These are phyloP conservation scores for Ammospiza nelsoni DNA, from an alignment of 2,113 vertebrate genomes.

Conservation along the genomic window DNA sequence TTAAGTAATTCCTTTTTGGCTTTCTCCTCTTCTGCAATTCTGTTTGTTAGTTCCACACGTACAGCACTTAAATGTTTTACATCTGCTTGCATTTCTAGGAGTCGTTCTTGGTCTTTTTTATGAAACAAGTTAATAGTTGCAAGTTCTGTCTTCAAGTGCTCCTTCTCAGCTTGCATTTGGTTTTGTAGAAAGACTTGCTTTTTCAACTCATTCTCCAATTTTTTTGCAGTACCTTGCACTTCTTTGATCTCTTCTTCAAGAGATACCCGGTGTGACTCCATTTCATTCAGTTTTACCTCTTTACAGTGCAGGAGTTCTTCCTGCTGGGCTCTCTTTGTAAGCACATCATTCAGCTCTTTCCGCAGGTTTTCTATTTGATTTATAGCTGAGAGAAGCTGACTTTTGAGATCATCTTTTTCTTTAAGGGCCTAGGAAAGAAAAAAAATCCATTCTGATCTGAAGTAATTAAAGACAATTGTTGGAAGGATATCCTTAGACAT, in stretches of 20 bases:
- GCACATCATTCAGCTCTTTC: constrained; percentile 84
- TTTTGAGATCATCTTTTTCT: constrained; percentile 84
- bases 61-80: constrained; percentile 80
- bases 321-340: constrained; percentile 84
- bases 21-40: constrained; percentile 81
- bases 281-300: constrained; percentile 83
- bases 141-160: constrained; percentile 77
- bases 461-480: not conserved
- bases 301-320: constrained; percentile 87
- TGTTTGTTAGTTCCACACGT: constrained; percentile 78
- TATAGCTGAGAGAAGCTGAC: constrained; percentile 80
- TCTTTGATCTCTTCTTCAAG: constrained; percentile 85
- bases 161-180: constrained; percentile 80
- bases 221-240: constrained; percentile 73
- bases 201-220: constrained; percentile 78
- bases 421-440: constrained; percentile 75
- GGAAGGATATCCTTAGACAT: not conserved
- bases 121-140: constrained; percentile 62
- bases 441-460: not conserved
- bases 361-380: constrained; percentile 85
- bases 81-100: constrained; percentile 83
- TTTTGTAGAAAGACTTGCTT: constrained; percentile 73
- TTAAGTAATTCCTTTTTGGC: constrained; percentile 79
- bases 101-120: constrained; percentile 73
- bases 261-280: constrained; percentile 75